Evolutionary conservation across 2,888 invertebrate genomes (phyloP).

Genomic region (Nemoura dubitans): DNA sequence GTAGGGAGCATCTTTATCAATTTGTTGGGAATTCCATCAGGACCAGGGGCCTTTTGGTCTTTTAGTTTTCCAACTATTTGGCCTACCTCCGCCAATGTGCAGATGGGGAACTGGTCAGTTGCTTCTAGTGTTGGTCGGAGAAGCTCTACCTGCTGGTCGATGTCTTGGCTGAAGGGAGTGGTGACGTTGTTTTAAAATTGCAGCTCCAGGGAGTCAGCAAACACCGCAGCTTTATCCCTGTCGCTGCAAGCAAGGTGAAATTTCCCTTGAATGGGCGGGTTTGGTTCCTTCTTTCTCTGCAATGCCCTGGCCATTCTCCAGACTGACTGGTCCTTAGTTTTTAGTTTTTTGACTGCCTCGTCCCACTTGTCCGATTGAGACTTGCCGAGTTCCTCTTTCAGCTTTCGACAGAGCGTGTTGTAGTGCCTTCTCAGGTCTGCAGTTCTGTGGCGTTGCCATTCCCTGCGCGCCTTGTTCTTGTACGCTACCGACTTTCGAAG

Average conservation of each 20-base stretch:
- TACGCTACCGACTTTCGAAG: not conserved
- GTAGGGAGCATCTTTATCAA: constrained; percentile 50
- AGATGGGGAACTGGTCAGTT: too few relatives aligned
- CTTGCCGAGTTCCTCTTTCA: too few relatives aligned
- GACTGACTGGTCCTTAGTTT: not conserved
- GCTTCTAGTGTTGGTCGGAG: too few relatives aligned
- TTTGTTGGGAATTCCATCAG: constrained; percentile 38
- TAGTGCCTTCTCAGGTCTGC: too few relatives aligned
- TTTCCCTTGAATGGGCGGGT: not conserved
- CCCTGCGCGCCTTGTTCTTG: too few relatives aligned
- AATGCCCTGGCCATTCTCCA: constrained; percentile 1
- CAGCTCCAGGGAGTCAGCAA: not conserved
- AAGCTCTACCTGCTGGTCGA: too few relatives aligned
- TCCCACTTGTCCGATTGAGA: not conserved
- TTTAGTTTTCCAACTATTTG: not conserved
- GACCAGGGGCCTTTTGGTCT: not conserved
- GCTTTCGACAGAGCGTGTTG: too few relatives aligned
- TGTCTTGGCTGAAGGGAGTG: too few relatives aligned
- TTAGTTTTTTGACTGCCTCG: not conserved
- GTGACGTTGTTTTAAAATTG: too few relatives aligned
- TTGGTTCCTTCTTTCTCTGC: not conserved
- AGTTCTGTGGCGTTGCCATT: too few relatives aligned
- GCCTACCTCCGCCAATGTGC: not conserved
- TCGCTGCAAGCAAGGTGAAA: not conserved
- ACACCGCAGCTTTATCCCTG: constrained; percentile 21